phyloP scores from a whole-genome alignment of 2,797 vertebrate genomes.

The Buphagus erythrorhynchus region DNA sequence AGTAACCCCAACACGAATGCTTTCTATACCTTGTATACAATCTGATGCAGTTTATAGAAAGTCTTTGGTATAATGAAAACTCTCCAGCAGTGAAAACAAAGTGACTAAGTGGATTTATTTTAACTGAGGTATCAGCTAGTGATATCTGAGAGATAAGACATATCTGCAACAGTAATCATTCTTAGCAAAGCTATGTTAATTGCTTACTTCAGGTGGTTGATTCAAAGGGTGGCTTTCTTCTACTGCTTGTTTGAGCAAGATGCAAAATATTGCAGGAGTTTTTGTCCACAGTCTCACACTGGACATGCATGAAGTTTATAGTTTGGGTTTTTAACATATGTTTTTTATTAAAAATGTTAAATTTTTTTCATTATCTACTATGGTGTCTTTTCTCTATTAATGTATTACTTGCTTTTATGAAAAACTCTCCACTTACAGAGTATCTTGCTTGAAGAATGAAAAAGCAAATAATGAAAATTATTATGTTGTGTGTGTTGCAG shows the following conservation, averaged over 20 bases:
- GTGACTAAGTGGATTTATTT: background rate
- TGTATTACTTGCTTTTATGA: background rate
- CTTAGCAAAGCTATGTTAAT: background rate
- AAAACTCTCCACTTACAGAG: background rate
- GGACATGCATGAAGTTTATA: background rate
- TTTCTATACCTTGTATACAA: background rate
- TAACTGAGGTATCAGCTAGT: background rate
- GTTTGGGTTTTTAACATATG: fast-evolving
- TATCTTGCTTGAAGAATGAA: background rate
- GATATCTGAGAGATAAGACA: background rate
- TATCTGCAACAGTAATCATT: background rate
- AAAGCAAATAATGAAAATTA: background rate
- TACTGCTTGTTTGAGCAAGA: background rate
- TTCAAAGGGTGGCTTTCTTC: background rate
- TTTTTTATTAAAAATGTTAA: background rate
- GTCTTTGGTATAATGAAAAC: background rate
- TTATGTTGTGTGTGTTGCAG: background rate
- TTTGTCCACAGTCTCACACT: background rate
- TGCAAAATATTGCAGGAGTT: background rate
- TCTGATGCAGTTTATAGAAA: background rate
- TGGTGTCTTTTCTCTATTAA: background rate
- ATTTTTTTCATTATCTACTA: background rate
- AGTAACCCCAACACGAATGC: background rate
- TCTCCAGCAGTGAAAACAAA: background rate
- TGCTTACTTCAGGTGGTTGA: background rate